These are phyloP conservation scores for Pachypsylla venusta DNA, from an alignment of 1,140 invertebrate genomes.

Conservation along the genomic window DNA sequence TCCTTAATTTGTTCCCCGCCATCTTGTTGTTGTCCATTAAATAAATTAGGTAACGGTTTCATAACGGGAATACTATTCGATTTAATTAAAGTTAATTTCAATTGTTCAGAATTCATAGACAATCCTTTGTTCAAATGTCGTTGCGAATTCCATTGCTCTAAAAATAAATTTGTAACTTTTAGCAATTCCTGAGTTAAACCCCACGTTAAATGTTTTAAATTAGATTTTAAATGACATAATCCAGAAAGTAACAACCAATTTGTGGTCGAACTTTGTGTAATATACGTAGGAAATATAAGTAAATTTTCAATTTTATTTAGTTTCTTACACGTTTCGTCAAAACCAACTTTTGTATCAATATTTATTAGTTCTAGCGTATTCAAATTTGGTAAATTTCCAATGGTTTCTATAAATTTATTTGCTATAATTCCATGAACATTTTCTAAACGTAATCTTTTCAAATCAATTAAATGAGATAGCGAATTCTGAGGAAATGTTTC, in stretches of 20 bases:
- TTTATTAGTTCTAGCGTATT: neutral
- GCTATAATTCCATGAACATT: conserved; percentile 1
- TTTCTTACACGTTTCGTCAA: neutral
- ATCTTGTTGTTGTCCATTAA: neutral
- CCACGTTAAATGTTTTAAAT: neutral
- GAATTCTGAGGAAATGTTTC: neutral
- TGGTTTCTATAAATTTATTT: neutral
- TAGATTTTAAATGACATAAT: neutral
- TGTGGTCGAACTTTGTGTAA: neutral
- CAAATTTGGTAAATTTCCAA: neutral
- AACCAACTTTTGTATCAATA: neutral
- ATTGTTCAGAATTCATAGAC: neutral
- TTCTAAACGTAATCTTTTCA: neutral
- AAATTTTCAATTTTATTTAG: neutral
- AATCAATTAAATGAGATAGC: neutral
- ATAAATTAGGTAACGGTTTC: neutral
- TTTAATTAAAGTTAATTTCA: neutral
- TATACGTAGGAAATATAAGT: neutral
- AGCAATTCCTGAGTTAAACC: neutral
- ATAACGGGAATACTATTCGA: neutral
- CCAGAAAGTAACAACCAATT: conserved; percentile 1
- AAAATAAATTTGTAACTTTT: neutral
- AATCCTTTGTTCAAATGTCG: neutral
- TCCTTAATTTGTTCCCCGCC: neutral
- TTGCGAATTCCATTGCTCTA: conserved; percentile 5